A percentile compares a stretch with the other conserved stretches of the same genome.
Conservation (phyloP, 2,888 invertebrate species). For the Pheosia gnoma region DNA sequence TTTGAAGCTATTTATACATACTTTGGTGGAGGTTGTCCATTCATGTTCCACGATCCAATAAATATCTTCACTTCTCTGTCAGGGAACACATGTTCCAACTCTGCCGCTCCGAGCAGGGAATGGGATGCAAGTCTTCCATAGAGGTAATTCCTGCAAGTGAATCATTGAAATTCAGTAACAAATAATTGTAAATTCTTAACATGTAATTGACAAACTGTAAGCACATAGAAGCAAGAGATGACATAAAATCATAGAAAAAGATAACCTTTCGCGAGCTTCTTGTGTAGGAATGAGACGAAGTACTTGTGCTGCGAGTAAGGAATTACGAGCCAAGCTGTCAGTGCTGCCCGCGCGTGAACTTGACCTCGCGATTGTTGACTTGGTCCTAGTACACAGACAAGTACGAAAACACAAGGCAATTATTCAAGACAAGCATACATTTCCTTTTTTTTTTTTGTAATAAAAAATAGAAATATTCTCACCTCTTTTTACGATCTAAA, state of each 20-base stretch:
- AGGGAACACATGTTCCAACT: slow-evolving; percentile 94
- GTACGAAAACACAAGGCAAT: slow-evolving; percentile 26
- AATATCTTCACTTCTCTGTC: slow-evolving; percentile 93
- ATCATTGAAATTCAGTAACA: slow-evolving; percentile 6
- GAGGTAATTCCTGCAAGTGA: slow-evolving; percentile 87
- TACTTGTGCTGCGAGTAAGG: slow-evolving; percentile 91
- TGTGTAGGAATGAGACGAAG: slow-evolving; percentile 92
- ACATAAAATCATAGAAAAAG: slow-evolving; percentile 10
- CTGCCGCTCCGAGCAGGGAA: slow-evolving; percentile 92
- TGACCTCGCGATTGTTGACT: slow-evolving; percentile 73
- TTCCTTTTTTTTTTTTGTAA: neutral
- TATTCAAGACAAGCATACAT: slow-evolving; percentile 9
- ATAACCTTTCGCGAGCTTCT: slow-evolving; percentile 90
- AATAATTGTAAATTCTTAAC: no score
- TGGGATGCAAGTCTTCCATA: slow-evolving; percentile 92
- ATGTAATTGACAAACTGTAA: neutral
- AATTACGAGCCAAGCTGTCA: slow-evolving; percentile 89
- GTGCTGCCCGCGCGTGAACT: slow-evolving; percentile 80
- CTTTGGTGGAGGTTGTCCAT: slow-evolving; percentile 93
- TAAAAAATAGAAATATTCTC: slow-evolving; percentile 1
- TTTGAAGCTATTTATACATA: slow-evolving; percentile 58
- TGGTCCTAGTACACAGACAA: slow-evolving; percentile 57
- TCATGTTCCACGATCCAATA: slow-evolving; percentile 99
- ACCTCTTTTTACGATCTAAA: slow-evolving; percentile 76
- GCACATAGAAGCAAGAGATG: neutral